These are phyloP conservation scores for Onychostruthus taczanowskii DNA, from an alignment of 2,113 vertebrate species.

Conservation along the genomic window DNA sequence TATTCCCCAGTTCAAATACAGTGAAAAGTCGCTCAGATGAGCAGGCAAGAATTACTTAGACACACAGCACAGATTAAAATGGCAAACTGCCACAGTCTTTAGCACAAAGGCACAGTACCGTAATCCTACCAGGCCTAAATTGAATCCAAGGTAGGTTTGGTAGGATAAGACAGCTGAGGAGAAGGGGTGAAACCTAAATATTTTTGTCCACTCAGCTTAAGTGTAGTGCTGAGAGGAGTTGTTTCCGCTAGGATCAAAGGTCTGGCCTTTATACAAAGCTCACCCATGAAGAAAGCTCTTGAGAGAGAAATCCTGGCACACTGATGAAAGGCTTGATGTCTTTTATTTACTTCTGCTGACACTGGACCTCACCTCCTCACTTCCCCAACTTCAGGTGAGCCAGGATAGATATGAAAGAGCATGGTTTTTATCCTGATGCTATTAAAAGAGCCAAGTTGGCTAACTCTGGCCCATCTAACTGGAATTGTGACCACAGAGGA, in stretches of 20 bases:
- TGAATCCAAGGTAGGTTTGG: not conserved
- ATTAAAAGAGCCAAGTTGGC: not conserved
- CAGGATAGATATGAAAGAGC: not conserved
- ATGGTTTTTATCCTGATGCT: not conserved
- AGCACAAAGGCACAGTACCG: not conserved
- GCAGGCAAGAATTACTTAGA: not conserved
- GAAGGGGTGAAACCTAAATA: not conserved
- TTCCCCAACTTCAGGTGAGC: not conserved
- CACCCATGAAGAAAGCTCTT: not conserved
- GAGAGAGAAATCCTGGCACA: not conserved
- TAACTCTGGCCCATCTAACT: not conserved
- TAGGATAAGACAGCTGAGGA: not conserved
- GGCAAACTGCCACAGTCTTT: conserved; percentile 7
- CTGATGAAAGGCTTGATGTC: not conserved
- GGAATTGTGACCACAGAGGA: not conserved
- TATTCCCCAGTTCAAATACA: not conserved
- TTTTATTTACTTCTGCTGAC: not conserved
- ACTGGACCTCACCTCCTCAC: not conserved
- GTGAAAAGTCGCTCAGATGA: not conserved
- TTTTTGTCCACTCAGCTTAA: not conserved
- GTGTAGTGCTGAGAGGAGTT: not conserved
- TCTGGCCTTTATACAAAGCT: not conserved
- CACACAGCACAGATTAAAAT: not conserved
- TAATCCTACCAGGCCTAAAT: not conserved
- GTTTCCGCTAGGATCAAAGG: not conserved